Conservation (phyloP, 2,113 vertebrate genomes). For the Leuciscus idus region DNA sequence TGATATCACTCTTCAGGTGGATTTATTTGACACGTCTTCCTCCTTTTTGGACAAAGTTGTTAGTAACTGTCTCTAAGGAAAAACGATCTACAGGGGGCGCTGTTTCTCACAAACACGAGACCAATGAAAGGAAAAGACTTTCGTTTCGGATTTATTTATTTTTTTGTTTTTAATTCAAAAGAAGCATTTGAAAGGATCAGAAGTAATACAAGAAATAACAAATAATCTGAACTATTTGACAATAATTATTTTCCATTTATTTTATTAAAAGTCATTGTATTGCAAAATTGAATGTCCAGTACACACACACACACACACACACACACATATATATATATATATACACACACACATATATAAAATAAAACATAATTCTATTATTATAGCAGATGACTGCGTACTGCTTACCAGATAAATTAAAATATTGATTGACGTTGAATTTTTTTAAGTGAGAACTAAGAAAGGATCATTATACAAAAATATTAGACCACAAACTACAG, state of each 20-base stretch:
- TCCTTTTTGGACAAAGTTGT: slow-evolving; percentile 61
- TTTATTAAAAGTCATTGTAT: too few species aligned
- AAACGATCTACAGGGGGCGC: not conserved
- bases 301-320: too few species aligned
- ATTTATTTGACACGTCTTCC: not conserved
- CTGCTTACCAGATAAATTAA: too few species aligned
- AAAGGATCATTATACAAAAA: too few species aligned
- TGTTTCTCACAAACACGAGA: not conserved
- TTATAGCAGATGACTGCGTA: too few species aligned
- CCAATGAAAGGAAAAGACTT: not conserved
- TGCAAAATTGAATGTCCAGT: too few species aligned
- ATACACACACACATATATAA: too few species aligned
- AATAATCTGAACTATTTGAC: not conserved
- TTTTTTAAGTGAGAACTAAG: too few species aligned
- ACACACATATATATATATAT: too few species aligned
- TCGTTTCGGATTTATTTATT: not conserved
- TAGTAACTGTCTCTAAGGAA: slow-evolving; percentile 78
- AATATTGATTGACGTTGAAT: too few species aligned
- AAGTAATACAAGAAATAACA: not conserved
- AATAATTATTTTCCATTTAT: too few species aligned
- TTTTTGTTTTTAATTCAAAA: not conserved
- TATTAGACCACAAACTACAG: not conserved
- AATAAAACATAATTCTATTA: too few species aligned
- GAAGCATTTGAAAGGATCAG: not conserved
- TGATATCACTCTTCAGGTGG: not conserved